Conservation (phyloP, 1,140 invertebrate species). For the Luehdorfia chinensis region DNA sequence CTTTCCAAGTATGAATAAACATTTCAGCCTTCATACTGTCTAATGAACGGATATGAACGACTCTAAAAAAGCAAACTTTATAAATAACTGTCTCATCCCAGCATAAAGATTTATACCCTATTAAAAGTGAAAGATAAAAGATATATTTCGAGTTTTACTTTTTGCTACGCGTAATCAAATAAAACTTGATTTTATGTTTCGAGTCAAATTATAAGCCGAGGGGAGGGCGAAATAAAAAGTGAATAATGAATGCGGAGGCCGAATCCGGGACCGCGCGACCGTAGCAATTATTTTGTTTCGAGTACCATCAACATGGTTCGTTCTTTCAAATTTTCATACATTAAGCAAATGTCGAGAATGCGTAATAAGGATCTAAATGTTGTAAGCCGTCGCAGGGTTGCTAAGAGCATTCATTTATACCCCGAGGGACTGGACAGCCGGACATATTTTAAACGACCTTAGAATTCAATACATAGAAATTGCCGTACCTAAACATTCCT, state of each 20-base stretch:
- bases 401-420: slow-evolving; percentile 54
- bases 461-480: slow-evolving; percentile 21
- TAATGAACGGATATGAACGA: slow-evolving; percentile 5
- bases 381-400: slow-evolving; percentile 56
- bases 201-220: slow-evolving; percentile 75
- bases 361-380: slow-evolving; percentile 71
- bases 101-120: slow-evolving; percentile 40
- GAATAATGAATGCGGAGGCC: slow-evolving; percentile 73
- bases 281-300: slow-evolving; percentile 76
- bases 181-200: slow-evolving; percentile 76
- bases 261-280: slow-evolving; percentile 66
- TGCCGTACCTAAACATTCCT: neutral
- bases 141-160: slow-evolving; percentile 48
- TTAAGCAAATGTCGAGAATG: slow-evolving; percentile 75
- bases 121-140: slow-evolving; percentile 56
- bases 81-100: slow-evolving; percentile 26
- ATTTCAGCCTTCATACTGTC: neutral
- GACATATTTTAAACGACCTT: slow-evolving; percentile 39
- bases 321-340: slow-evolving; percentile 77
- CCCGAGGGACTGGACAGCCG: slow-evolving; percentile 48
- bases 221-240: slow-evolving; percentile 73
- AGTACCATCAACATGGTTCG: slow-evolving; percentile 74
- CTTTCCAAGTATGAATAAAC: slow-evolving; percentile 1
- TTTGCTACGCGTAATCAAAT: slow-evolving; percentile 70
- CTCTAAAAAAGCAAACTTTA: slow-evolving; percentile 22